Base-by-base conservation (phyloP, 1,140 invertebrate species). In the Drosophila quadrilineata region DNA sequence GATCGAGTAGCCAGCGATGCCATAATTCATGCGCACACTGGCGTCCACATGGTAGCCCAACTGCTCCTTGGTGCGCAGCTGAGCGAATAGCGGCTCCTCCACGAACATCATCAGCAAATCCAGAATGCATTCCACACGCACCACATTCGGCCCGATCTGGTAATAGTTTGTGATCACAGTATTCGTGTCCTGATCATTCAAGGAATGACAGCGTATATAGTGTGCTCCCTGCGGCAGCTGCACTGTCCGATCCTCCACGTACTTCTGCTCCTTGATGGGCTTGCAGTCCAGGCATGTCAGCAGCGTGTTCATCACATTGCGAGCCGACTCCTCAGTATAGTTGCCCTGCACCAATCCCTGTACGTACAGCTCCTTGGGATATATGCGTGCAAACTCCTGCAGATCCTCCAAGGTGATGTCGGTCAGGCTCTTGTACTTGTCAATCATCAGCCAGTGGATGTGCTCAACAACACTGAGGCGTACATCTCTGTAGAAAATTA, bases 81-180 rank as follows among this genome's bases (percentile, higher is more conserved):
- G 92, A 90, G 98, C 94, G 90, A 98, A 99, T 33, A 97, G 91
- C 0, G 96, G 96, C 90, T 98, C 97, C 84, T 96, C 94, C 90
- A 96, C 94, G 33, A 95, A 89, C 91, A 94, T 92, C 89, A 94
- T 93, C 41, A 98, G 87, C 5, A 98, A 88, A 88, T 98, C 95
- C 0, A 97, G 90, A 0, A 96, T 92, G 65, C 94, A 94, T 38
- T 92, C 92, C 19, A 93, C 91, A 28, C 92, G 91, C 0, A 95
- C 91, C 2, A 92, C 92, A 38, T 92, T 90, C 0, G 90, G 88
- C 2, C 94, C 95, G 6, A 92, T 93, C 89, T 98, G 97, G 90
- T 98, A 98, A 89, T 97, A 98, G 89, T 97, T 96, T 9, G 93
- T 94, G 17, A 98, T 93, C 33, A 95, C 93, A 5, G 96, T 97